Base-by-base conservation (phyloP, 1,140 invertebrate genomes). In the Neocloeon triangulifer region DNA sequence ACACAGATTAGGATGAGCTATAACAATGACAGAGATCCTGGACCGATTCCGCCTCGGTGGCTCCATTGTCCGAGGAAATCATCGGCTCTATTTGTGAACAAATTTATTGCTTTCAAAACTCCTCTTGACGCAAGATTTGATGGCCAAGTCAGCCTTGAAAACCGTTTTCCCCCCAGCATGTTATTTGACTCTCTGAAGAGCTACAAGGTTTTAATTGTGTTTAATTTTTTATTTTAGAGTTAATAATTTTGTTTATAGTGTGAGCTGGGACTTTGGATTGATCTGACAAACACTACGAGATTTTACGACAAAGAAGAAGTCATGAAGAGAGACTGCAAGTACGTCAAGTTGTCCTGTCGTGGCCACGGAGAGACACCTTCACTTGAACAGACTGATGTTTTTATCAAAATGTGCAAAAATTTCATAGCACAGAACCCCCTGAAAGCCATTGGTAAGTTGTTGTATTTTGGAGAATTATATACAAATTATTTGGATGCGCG, bases 221-320 rank as follows among this genome's bases (percentile, higher is more conserved):
- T 29, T 37, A 33, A 18, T 2, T 2, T 4, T 25, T 27, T 9
- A 17, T 36, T 14, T 32, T 2, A 30, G 10, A 5, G 14, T n/a
- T 32, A 36, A 10, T 27, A 37, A 6, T 20, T 13, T 32, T 12
- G 20, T 19, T 37, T 36, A 14, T 21, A 25, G 19, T 19, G 18
- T 8, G 88, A 85, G 46, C 54, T 98, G 29, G 91, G 92, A 1
- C 51, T 98, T 12, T 89, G 92, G 81, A 79, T 98, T 36, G 89
- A 97, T 55, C 56, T 98, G 27, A 97, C 92, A 4, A 92, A 96
- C 47, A 97, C 94, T 4, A 66, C 58, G 35, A 60, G 92, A 33
- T 98, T 92, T 55, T 98, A 98, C 50, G 61, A 89, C 38, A 75
- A 70, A 37, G 48, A 58, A 13, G 68, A 73, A 32, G 59, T 97